Evolutionary conservation across 2,797 vertebrate genomes (phyloP).

Genomic region (Micromesistius poutassou): DNA sequence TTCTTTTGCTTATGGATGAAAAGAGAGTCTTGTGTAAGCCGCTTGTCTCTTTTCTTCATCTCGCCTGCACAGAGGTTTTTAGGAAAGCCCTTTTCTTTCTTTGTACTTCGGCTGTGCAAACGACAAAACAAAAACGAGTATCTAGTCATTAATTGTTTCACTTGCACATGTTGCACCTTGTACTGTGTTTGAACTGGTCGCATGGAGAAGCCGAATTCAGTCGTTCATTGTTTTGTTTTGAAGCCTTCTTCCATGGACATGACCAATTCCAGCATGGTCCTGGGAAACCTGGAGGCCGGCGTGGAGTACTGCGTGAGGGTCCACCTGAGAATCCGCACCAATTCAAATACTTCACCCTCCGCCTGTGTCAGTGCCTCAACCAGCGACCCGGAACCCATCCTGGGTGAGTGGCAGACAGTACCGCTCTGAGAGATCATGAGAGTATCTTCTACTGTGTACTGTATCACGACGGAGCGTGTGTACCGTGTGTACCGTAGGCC

Average conservation of each 20-base stretch:
- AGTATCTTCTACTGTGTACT: not conserved
- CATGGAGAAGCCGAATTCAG: not conserved
- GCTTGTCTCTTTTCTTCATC: too few species aligned
- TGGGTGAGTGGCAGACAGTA: slow-evolving; percentile 44
- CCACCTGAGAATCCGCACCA: accelerated
- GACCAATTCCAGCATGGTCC: accelerated
- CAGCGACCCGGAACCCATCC: slow-evolving; percentile 13
- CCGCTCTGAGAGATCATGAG: not conserved
- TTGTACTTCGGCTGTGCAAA: not conserved
- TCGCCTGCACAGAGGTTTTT: not conserved
- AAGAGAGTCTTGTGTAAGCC: not conserved
- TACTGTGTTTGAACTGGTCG: not conserved
- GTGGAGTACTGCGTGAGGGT: slow-evolving; percentile 60
- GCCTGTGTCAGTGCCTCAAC: slow-evolving; percentile 51
- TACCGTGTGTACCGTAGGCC: slow-evolving; percentile 28
- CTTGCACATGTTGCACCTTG: not conserved
- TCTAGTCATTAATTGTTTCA: not conserved
- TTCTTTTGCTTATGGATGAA: not conserved
- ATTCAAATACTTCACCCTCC: not conserved
- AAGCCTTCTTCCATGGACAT: accelerated
- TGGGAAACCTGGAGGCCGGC: slow-evolving; percentile 30
- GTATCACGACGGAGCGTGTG: not conserved
- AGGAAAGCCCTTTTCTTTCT: not conserved
- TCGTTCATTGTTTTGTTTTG: not conserved
- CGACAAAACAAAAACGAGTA: not conserved